Evolutionary conservation across 2,888 invertebrate genomes (phyloP).

Genomic region (Limenitis camilla): DNA sequence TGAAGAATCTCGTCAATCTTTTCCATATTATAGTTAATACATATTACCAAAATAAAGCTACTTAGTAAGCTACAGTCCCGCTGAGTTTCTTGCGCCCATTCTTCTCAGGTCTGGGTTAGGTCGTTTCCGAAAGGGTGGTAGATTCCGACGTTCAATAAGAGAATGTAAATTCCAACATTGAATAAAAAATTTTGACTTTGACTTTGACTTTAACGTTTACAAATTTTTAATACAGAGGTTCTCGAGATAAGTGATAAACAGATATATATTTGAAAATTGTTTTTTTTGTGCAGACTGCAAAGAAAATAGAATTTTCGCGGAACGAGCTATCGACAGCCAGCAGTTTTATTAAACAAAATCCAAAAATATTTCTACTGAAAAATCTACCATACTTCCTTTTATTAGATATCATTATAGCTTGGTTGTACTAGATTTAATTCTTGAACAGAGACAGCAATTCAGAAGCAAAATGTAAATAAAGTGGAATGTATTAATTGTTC

Average conservation of each 20-base stretch:
- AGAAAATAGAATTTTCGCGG: constrained; percentile 30
- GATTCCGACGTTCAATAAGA: no score
- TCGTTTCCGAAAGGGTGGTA: no score
- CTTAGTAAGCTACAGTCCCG: no score
- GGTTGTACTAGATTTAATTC: constrained; percentile 25
- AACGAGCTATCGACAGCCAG: constrained; percentile 45
- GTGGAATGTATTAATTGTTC: constrained; percentile 61
- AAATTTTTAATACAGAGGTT: no score
- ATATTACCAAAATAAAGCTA: no score
- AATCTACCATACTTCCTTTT: constrained; percentile 18
- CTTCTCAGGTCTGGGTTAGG: no score
- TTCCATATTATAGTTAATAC: no score
- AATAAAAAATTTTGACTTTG: no score
- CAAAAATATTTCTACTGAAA: constrained; percentile 22
- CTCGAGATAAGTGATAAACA: neutral
- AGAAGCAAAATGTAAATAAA: constrained; percentile 43
- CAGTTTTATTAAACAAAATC: constrained; percentile 53
- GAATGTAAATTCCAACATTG: no score
- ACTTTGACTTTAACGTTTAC: no score
- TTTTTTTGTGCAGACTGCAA: neutral
- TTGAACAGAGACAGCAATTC: constrained; percentile 23
- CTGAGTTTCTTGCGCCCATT: no score
- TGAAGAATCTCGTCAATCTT: no score
- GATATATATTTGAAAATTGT: neutral
- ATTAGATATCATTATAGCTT: constrained; percentile 5